Conservation (phyloP, 2,888 invertebrate species). For the Agrotis puta region DNA sequence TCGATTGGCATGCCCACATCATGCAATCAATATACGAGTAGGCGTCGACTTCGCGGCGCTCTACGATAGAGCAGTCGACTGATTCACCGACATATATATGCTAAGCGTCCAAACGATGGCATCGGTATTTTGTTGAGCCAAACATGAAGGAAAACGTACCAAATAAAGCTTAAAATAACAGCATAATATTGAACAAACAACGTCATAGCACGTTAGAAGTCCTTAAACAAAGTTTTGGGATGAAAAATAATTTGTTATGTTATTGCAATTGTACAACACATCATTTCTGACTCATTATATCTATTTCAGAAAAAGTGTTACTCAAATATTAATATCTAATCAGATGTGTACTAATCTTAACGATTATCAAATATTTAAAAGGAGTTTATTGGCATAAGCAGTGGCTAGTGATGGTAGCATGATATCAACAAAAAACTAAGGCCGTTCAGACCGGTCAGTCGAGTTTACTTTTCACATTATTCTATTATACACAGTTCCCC, state of each 20-base stretch:
- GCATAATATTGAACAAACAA: background rate
- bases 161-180: background rate
- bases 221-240: background rate
- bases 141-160: background rate
- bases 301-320: background rate
- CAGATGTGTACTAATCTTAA: background rate
- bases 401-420: too few species aligned
- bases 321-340: conserved; percentile 1
- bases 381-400: background rate
- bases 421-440: background rate
- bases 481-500: too few species aligned
- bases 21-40: conserved; percentile 26
- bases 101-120: conserved; percentile 1
- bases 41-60: conserved; percentile 1
- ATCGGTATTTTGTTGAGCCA: conserved; percentile 19
- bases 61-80: conserved; percentile 19
- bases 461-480: too few species aligned
- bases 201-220: background rate
- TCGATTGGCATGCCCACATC: conserved; percentile 44
- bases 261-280: background rate
- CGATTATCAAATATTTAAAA: background rate
- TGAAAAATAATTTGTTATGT: background rate
- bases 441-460: background rate
- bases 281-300: background rate
- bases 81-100: conserved; percentile 37